Base-by-base conservation (phyloP, 2,113 vertebrate genomes). In the Ciconia stormi region DNA sequence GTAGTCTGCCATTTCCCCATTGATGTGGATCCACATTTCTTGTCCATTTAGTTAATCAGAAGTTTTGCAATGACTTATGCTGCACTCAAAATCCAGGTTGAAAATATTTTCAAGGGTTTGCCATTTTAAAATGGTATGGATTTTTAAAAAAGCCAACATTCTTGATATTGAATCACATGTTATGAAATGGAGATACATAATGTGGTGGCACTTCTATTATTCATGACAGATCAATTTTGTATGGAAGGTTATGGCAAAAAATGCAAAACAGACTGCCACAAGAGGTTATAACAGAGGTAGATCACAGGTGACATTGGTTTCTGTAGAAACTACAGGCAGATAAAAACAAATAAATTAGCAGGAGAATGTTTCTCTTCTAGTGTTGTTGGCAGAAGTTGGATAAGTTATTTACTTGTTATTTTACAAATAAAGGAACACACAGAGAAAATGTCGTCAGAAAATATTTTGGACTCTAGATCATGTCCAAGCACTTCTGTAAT, bases 221-320 rank as follows among this genome's bases (percentile, higher is more conserved):
- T 97, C 85, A 82, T 88, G 95, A 97, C 92, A 97, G 96, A 97
- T 97, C 93, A 94, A 93, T 97, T 94, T 95, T 94, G 72, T 92
- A 69, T 96, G 96, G 96, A 98, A 95, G 90, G 82, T 82, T 97
- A 97, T 95, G 81, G 94, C 85, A 78, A 96, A 87, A 94, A 93
- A 97, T 85, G 91, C 86, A 97, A 96, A 97, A n/a, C 87, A 93
- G 90, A 79, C 89, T 96, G 97, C 73, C 95, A 96, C 69, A 40
- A 49, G 58, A 86, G 36, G 62, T 96, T 98, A 89, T 50, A 76
- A 50, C 30, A 92, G 86, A 96, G 92, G 96, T 59, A 96, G 86
- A 97, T 98, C 97, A 97, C 94, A 96, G 89, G 87, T 96, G 93
- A 89, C 66, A 80, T 27, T 44, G 72, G 70, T 84, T 96, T 96